Evolutionary conservation across 2,797 vertebrate species (phyloP).

Genomic region (Monodelphis domestica): DNA sequence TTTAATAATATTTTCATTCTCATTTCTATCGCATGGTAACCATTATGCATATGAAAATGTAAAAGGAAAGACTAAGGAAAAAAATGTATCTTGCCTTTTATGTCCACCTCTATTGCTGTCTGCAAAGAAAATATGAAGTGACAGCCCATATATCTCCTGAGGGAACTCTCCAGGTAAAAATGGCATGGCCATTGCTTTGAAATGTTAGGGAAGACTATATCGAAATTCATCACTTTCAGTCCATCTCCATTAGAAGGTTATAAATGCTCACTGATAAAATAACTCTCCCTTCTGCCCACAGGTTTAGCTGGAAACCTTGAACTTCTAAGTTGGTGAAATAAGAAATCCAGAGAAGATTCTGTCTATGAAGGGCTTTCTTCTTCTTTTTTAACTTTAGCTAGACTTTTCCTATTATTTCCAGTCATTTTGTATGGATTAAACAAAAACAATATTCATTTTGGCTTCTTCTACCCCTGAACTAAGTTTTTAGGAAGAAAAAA

Average conservation of each 20-base stretch:
- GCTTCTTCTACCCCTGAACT: constrained; percentile 37
- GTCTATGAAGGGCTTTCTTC: constrained; percentile 54
- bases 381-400: background rate
- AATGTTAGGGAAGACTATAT: constrained; percentile 29
- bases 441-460: constrained; percentile 10
- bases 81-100: constrained; percentile 48
- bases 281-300: constrained; percentile 25
- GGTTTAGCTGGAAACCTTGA: constrained; percentile 56
- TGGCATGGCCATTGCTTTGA: constrained; percentile 36
- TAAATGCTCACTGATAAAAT: constrained; percentile 47
- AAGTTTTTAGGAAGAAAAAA: constrained; percentile 24
- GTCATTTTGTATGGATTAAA: background rate
- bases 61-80: constrained; percentile 21
- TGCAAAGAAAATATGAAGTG: constrained; percentile 61
- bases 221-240: constrained; percentile 65
- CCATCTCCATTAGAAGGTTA: constrained; percentile 47
- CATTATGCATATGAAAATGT: background rate
- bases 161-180: constrained; percentile 33
- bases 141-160: constrained; percentile 47
- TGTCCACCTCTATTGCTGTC: background rate
- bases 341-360: constrained; percentile 31
- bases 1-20: background rate
- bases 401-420: constrained; percentile 60
- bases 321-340: constrained; percentile 48
- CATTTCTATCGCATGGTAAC: background rate